Evolutionary conservation across 2,113 vertebrate species (phyloP), one percentile per base, ranked within the genome.

Genomic region (Camelus dromedarius): DNA sequence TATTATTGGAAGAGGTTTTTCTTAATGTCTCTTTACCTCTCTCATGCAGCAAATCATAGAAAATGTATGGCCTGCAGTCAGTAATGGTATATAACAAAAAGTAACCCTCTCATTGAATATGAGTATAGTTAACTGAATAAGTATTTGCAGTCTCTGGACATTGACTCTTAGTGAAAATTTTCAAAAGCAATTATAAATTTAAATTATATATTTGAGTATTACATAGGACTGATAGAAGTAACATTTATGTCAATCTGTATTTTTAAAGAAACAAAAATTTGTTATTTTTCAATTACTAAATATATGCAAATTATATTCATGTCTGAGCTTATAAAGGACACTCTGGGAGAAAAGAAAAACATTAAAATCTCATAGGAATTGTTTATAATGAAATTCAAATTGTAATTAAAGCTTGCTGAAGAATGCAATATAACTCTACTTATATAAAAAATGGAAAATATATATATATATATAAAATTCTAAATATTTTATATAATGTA

Each of bases 381-480:
- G 8, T 69, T 92, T 79, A 38, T 38, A 69, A 89, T 60, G 60
- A 93, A 64, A 73, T 73, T 66, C n/a, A 67, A 85, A 75, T 86
- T 67, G 38, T 18, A 50, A 85, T 35, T 56, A 77, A 94, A 70
- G 4, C 13, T 64, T 83, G 35, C 19, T 20, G 42, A 69, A 58
- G 28, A 80, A n/a, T n/a, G 35, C 3, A 70, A n/a, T 20, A 72
- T 32, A 87, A 89, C 38, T 66, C 92, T 42, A 42, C 38, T 42
- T 42, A 42, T 42, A 42, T 42, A 42, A 42, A 42, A 42, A 70
- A 32, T 15, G 54, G 11, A 93, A 87, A 32, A 35, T 79, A 58
- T 66, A 54, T 1, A 42, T 26, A 32, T 22, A 14, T 28, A 56
- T 35, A 86, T 81, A n/a, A 10, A n/a, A 35, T 84, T 80, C 58